Evolutionary conservation across 2,113 vertebrate genomes (phyloP).

Genomic region (Oryzias melastigma): DNA sequence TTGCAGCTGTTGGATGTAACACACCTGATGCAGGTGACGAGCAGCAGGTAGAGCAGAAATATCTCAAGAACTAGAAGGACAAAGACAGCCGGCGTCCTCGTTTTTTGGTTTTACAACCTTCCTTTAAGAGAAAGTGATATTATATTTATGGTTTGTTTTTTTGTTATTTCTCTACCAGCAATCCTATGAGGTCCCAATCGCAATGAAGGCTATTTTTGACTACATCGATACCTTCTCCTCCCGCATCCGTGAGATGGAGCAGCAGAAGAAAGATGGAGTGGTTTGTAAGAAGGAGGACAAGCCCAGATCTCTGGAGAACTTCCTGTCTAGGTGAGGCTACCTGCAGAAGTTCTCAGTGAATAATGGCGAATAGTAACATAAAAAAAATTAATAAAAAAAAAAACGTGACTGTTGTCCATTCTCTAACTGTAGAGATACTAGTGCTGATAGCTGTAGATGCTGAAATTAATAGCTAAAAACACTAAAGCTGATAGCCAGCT

Average conservation of each 20-base stretch:
- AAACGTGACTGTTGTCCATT: too few relatives aligned
- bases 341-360: not conserved
- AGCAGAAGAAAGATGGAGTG: conserved; percentile 93
- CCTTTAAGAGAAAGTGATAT: not conserved
- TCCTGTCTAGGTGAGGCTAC: conserved; percentile 87
- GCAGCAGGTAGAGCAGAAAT: too few relatives aligned
- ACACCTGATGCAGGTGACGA: too few relatives aligned
- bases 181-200: conserved; percentile 95
- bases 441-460: too few relatives aligned
- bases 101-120: conserved; percentile 2
- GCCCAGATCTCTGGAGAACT: conserved; percentile 94
- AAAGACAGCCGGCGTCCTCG: too few relatives aligned
- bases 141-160: not conserved
- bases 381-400: too few relatives aligned
- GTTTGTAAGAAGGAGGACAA: conserved; percentile 94
- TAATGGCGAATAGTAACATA: too few relatives aligned
- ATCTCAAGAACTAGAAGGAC: too few relatives aligned
- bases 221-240: conserved; percentile 96
- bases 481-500: too few relatives aligned
- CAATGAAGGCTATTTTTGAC: conserved; percentile 95
- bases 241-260: conserved; percentile 96
- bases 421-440: too few relatives aligned
- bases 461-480: too few relatives aligned
- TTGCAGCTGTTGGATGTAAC: too few relatives aligned
- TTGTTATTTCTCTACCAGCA: conserved; percentile 78